Percentiles rank a stretch among this genome's conserved stretches.
Evolutionary conservation across 2,888 invertebrate species (phyloP).

Genomic region (Metacarcinus magister): DNA sequence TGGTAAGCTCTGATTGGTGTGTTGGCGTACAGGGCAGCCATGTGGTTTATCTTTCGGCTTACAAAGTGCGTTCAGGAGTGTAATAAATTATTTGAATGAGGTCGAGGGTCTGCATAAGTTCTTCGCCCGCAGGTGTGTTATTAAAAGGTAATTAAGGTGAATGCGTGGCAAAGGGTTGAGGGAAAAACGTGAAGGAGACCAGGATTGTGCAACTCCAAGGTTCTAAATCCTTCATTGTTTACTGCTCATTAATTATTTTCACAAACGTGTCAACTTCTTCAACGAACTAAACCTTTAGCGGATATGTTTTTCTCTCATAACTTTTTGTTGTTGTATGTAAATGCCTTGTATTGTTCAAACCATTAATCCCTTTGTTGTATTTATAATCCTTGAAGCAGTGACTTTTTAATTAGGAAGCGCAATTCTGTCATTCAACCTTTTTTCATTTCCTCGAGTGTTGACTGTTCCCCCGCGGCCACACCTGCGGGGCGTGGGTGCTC

Average conservation of each 20-base stretch:
- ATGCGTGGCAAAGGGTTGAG: not conserved
- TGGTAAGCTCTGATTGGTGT: not conserved
- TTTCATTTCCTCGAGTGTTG: not conserved
- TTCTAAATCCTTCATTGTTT: not conserved
- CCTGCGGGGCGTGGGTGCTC: not conserved
- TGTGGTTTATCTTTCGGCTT: not conserved
- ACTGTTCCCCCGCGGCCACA: not conserved
- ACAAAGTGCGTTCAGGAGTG: not conserved
- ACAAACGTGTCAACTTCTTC: not conserved
- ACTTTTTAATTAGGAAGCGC: not conserved
- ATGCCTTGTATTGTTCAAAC: not conserved
- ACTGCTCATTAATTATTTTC: not conserved
- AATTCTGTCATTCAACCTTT: too few species aligned
- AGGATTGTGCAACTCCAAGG: not conserved
- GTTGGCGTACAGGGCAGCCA: not conserved
- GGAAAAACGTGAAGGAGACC: not conserved
- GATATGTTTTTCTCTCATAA: not conserved
- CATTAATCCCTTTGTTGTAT: not conserved
- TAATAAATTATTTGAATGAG: not conserved
- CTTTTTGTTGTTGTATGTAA: not conserved
- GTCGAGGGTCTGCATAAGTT: not conserved
- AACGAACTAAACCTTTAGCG: not conserved
- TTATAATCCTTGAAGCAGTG: not conserved
- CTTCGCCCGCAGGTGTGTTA: not conserved
- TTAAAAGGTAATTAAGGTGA: not conserved